phyloP scores from a whole-genome alignment of 1,140 invertebrate genomes.

The Neotoxoptera formosana region DNA sequence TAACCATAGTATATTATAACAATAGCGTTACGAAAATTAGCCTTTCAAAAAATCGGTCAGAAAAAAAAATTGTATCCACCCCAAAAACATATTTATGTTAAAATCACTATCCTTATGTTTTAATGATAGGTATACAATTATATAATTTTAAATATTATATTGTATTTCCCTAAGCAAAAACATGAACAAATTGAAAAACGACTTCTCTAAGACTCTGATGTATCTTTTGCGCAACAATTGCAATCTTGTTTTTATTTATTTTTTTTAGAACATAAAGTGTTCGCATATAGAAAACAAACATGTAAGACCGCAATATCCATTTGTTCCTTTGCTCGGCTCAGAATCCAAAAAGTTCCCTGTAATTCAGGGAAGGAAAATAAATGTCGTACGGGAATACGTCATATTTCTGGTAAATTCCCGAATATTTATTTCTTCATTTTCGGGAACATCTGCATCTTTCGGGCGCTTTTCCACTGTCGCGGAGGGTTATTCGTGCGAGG shows the following conservation, averaged over 20 bases:
- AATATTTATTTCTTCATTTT: background rate
- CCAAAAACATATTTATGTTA: no score
- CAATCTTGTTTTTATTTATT: background rate
- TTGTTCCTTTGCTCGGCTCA: background rate
- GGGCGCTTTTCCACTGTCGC: background rate
- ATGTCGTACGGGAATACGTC: background rate
- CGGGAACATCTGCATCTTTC: background rate
- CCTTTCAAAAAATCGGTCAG: no score
- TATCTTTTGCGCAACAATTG: background rate
- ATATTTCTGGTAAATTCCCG: background rate
- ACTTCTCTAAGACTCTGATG: background rate
- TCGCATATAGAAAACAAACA: background rate
- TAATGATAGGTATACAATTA: background rate
- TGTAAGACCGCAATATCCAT: background rate
- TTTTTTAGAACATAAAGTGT: background rate
- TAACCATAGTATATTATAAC: no score
- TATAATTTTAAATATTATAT: background rate
- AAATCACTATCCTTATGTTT: background rate
- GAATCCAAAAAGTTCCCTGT: background rate
- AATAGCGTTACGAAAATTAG: no score
- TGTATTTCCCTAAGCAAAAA: background rate
- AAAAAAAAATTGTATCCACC: no score
- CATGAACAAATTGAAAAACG: background rate
- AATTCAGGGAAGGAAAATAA: background rate
- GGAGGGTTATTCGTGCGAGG: background rate